Evolutionary conservation across 2,113 vertebrate genomes (phyloP), one percentile per base, ranked within the genome.

Genomic region (Desmodus rotundus): DNA sequence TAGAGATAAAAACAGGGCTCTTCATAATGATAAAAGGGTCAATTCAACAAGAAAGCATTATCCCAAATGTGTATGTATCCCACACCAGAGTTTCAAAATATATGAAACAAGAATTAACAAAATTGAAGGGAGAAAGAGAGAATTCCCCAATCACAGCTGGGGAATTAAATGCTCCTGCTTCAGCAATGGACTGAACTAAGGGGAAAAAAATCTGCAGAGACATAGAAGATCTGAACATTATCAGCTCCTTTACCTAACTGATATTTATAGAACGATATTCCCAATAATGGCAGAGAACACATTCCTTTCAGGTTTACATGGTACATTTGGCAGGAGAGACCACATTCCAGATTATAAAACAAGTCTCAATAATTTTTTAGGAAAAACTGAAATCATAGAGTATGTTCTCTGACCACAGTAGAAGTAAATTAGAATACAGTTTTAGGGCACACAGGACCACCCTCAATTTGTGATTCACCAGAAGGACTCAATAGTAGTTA

Each of bases 1-100:
- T 14, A 89, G 74, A 86, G 50, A 81, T 54, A 92, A 89, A 95
- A 36, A 15, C 73, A 83, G 47, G 52, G 38, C 4, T 28, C 28
- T 88, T 93, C 45, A 24, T 76, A 94, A 95, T 77, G 76, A 78
- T 52, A 81, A 95, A 94, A 72, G 80, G 7, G 15, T 93, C 63
- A 93, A 84, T 74, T 76, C 67, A 85, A 92, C 4, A 94, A 88
- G 24, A 97, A 94, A 31, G 33, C 19, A 77, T 87, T 61, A 86
- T 82, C 22, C 13, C 80, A 89, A 89, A 82, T 63, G 67, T 63
- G 38, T 52, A 83, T 65, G 45, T 6, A 77, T 56, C 20, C 17
- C 2, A 24, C 38, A 96, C 76, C 3, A 89, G 61, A 67, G 43
- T 78, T 93, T 95, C 67, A 67, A 91, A 91, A 83, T 68, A 56